Conservation (phyloP, 2,113 vertebrate species). For the Cricetomys ansorgei region DNA sequence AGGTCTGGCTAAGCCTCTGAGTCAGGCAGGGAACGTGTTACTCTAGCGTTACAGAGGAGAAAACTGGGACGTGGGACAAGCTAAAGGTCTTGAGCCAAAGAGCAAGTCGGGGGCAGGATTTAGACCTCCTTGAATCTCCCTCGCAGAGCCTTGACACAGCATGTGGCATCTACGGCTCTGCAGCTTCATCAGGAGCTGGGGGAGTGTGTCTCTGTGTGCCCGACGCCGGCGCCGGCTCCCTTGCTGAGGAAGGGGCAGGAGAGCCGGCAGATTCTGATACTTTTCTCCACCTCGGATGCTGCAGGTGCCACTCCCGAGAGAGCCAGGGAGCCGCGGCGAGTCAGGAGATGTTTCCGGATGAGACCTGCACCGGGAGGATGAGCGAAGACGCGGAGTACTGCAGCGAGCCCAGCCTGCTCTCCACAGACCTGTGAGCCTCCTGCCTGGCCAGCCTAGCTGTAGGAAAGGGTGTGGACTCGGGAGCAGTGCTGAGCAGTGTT, state of each 20-base stretch:
- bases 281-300: not conserved
- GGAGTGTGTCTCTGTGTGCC: too few species aligned
- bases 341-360: slow-evolving; percentile 91
- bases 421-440: slow-evolving; percentile 93
- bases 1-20: not conserved
- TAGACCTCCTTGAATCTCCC: not conserved
- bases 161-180: not conserved
- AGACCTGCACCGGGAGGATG: slow-evolving; percentile 91
- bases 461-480: not conserved
- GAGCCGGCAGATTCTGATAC: not conserved
- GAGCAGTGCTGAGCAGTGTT: not conserved
- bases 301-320: slow-evolving; percentile 94
- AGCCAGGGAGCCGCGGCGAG: slow-evolving; percentile 93
- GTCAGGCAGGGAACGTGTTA: not conserved
- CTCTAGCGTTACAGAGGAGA: not conserved
- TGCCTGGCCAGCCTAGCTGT: not conserved
- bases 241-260: not conserved
- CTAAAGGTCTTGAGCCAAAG: not conserved
- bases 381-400: slow-evolving; percentile 91
- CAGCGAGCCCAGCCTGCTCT: slow-evolving; percentile 92
- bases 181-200: accelerated
- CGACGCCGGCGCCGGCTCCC: accelerated
- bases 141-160: not conserved
- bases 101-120: not conserved
- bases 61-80: not conserved